Percentiles rank a stretch among this genome's conserved stretches.
Evolutionary conservation across 1,140 invertebrate genomes (phyloP).

Genomic region (Zaprionus africanus): DNA sequence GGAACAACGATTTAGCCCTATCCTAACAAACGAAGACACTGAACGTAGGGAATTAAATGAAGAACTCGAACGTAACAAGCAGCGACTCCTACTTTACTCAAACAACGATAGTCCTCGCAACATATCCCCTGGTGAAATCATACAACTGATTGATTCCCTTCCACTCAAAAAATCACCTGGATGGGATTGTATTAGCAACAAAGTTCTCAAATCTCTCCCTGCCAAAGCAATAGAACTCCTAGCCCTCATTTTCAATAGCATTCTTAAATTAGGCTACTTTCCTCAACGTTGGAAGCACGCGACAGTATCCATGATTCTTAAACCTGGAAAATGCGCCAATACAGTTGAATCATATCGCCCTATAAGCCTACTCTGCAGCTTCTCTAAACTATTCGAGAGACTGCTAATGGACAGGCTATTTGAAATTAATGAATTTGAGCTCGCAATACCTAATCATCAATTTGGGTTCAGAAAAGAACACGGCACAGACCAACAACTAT

Average conservation of each 20-base stretch:
- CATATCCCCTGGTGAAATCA: not conserved
- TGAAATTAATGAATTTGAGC: not conserved
- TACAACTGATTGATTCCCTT: not conserved
- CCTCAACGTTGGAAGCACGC: conserved; percentile 27
- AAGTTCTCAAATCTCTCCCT: not conserved
- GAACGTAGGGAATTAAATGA: not conserved
- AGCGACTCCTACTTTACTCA: not conserved
- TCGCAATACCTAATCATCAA: conserved; percentile 20
- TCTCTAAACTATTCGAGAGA: conserved; percentile 29
- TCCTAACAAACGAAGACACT: not conserved
- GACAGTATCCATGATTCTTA: not conserved
- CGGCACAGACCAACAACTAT: conserved; percentile 17
- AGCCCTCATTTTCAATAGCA: not conserved
- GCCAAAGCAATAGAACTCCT: not conserved
- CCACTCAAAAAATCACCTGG: conserved; percentile 10
- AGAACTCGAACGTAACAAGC: not conserved
- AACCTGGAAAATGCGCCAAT: conserved; percentile 11
- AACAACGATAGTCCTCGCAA: too few species aligned
- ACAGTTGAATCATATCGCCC: conserved; percentile 16
- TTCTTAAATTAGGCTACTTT: not conserved
- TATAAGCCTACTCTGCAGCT: conserved; percentile 4
- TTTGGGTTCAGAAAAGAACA: conserved; percentile 27
- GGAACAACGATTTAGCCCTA: conserved; percentile 4
- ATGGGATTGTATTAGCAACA: conserved; percentile 3
- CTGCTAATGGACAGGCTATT: conserved; percentile 1